Percentiles rank a stretch among this genome's conserved stretches.
These are phyloP conservation scores for Syngnathoides biaculeatus DNA, from an alignment of 2,113 vertebrate species.

Conservation along the genomic window DNA sequence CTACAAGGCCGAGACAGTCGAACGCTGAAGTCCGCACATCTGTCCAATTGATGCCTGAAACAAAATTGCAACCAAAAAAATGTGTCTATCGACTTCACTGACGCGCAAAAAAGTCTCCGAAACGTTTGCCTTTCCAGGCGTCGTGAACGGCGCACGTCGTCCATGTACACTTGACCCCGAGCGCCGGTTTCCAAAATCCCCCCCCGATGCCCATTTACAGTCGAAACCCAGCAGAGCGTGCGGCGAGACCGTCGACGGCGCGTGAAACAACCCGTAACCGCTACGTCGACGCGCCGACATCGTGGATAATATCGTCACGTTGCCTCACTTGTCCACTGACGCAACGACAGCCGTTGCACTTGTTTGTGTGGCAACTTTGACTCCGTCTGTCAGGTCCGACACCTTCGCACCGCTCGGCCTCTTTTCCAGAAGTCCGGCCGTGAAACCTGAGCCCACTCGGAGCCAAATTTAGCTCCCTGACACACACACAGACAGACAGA, in stretches of 20 bases:
- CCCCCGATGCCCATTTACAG: background rate
- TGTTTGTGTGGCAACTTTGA: background rate
- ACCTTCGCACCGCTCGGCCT: slow-evolving; percentile 61
- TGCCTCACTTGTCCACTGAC: background rate
- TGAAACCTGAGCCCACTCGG: slow-evolving; percentile 90
- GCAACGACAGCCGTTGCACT: background rate
- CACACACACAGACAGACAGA: slow-evolving; percentile 62
- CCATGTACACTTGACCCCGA: background rate
- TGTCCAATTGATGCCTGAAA: too few relatives aligned
- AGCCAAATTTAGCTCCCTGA: slow-evolving; percentile 87
- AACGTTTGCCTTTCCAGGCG: background rate
- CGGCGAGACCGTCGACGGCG: background rate
- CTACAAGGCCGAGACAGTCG: too few relatives aligned
- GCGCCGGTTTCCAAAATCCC: background rate
- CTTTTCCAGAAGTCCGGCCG: slow-evolving; percentile 75
- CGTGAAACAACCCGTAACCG: background rate
- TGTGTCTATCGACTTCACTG: too few relatives aligned
- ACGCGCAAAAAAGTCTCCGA: background rate
- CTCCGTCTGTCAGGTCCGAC: background rate
- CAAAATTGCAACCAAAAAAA: too few relatives aligned
- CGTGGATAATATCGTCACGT: background rate
- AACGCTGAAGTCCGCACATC: too few relatives aligned
- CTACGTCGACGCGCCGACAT: background rate
- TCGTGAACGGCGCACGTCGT: background rate
- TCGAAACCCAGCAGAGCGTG: background rate